Evolutionary conservation across 30 jellyfish, hydroid and myxozoan genomes (phyloP).

Genomic region (Hydractinia echinata): DNA sequence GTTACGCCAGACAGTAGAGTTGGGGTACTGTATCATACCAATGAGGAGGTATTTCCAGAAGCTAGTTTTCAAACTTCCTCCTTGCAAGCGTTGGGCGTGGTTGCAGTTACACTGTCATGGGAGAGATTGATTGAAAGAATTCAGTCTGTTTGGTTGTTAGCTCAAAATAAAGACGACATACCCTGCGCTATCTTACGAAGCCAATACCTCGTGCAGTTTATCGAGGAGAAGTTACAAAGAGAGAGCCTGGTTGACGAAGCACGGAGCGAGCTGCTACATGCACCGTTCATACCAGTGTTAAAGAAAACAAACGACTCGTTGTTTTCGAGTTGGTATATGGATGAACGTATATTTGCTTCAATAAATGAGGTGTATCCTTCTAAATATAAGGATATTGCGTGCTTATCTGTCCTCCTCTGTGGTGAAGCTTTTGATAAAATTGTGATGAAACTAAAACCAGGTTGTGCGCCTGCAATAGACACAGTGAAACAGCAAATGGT

Average conservation of each 20-base stretch:
- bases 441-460: neutral
- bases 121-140: conserved; percentile 40
- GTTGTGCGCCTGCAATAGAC: neutral
- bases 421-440: neutral
- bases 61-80: neutral
- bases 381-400: neutral
- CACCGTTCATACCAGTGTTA: too few relatives aligned
- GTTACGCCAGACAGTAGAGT: conserved; percentile 45
- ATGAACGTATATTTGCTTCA: too few relatives aligned
- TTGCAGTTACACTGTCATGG: conserved; percentile 28
- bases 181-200: too few relatives aligned
- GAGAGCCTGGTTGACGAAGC: neutral
- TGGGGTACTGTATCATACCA: conserved; percentile 27
- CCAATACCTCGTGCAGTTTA: neutral
- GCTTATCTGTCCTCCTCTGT: conserved; percentile 5
- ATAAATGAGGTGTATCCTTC: too few relatives aligned
- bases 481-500: conserved; percentile 13
- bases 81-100: conserved; percentile 39
- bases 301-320: too few relatives aligned
- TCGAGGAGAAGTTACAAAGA: neutral
- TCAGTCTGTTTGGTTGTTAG: conserved; percentile 15
- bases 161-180: neutral
- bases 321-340: too few relatives aligned
- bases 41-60: conserved; percentile 56
- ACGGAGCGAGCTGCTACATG: too few relatives aligned